phyloP scores from a whole-genome alignment of 53 echinoderm and acorn worm genomes.

The Echinometra lucunter region DNA sequence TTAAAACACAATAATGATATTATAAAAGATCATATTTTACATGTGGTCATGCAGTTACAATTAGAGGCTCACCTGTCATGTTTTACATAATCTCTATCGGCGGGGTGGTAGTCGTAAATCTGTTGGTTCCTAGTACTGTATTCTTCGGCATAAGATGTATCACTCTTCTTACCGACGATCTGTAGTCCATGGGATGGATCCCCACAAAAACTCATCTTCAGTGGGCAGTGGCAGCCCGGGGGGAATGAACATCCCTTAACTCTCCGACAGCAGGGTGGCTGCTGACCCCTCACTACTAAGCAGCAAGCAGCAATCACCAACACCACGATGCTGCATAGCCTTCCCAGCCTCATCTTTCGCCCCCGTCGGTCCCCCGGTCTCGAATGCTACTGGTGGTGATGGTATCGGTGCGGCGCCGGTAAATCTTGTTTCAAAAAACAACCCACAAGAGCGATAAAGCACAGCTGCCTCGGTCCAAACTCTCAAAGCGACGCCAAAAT shows the following conservation, averaged over 20 bases:
- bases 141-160: conserved; percentile 44
- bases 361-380: conserved; percentile 47
- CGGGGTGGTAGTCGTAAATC: conserved; percentile 55
- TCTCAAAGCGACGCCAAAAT: conserved; percentile 51
- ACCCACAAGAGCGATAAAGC: conserved; percentile 43
- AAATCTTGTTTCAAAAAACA: conserved; percentile 22
- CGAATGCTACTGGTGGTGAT: neutral
- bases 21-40: no score
- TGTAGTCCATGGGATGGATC: conserved; percentile 62
- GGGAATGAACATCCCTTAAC: conserved; percentile 46
- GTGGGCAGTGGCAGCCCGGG: conserved; percentile 54
- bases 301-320: conserved; percentile 66
- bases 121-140: conserved; percentile 56
- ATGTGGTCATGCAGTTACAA: no score
- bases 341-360: conserved; percentile 51
- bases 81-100: conserved; percentile 62
- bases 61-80: conserved; percentile 41
- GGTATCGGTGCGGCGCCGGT: neutral
- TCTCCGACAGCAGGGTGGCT: conserved; percentile 52
- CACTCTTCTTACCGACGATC: conserved; percentile 65
- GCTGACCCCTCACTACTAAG: conserved; percentile 48
- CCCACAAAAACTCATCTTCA: conserved; percentile 62
- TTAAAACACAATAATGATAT: no score
- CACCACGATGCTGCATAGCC: conserved; percentile 65
- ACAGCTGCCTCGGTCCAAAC: conserved; percentile 28